phyloP scores from a whole-genome alignment of 35 echinoderm and acorn worm species.

The Lytechinus variegatus region DNA sequence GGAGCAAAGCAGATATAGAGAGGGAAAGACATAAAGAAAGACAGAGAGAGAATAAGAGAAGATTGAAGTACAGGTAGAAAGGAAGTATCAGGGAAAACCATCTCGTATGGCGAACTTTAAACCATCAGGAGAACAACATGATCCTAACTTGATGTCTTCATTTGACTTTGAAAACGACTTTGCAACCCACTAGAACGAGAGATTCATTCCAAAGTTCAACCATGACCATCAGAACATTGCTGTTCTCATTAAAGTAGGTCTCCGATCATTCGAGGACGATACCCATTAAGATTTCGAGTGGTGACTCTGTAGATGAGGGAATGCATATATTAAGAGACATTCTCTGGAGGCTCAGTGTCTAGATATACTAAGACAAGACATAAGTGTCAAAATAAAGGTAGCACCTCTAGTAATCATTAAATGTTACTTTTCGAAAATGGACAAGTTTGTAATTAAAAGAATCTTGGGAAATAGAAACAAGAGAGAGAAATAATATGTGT shows the following conservation, averaged over 20 bases:
- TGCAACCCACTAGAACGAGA: neutral
- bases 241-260: neutral
- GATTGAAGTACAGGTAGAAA: neutral
- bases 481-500: neutral
- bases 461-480: neutral
- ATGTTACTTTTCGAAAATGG: neutral
- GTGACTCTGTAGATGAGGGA: neutral
- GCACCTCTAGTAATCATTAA: no score
- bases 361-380: neutral
- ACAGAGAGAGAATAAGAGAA: neutral
- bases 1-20: neutral
- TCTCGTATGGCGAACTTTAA: neutral
- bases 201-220: neutral
- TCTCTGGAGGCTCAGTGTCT: neutral
- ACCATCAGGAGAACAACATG: constrained; percentile 4
- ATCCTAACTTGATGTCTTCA: neutral
- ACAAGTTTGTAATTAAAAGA: neutral
- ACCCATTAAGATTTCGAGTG: neutral
- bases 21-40: neutral
- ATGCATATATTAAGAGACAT: neutral
- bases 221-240: neutral
- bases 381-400: neutral
- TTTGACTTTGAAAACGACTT: neutral
- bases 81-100: neutral
- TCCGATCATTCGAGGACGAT: neutral